phyloP scores from a whole-genome alignment of 2,888 invertebrate species.

The Apamea sordens region DNA sequence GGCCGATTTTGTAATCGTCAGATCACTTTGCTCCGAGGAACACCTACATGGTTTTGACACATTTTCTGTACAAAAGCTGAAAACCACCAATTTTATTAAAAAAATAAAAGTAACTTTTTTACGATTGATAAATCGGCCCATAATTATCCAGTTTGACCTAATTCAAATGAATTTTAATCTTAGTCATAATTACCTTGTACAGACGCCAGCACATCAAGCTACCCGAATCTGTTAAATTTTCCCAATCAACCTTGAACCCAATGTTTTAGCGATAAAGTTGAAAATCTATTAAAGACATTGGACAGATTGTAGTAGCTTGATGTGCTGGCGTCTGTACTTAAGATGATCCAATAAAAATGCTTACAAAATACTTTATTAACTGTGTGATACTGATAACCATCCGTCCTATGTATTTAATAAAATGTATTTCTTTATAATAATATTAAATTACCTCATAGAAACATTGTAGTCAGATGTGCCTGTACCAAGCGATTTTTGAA shows the following conservation, averaged over 20 bases:
- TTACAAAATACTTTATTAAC: background rate
- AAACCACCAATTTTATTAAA: too few species aligned
- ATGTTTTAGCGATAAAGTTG: too few species aligned
- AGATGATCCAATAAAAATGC: background rate
- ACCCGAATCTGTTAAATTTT: too few species aligned
- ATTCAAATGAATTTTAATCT: background rate
- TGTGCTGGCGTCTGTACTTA: background rate
- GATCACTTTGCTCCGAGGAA: background rate
- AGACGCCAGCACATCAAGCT: too few species aligned
- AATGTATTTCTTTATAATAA: constrained; percentile 12
- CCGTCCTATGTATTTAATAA: constrained; percentile 16
- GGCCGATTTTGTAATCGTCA: background rate
- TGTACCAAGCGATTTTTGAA: background rate
- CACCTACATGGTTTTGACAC: background rate
- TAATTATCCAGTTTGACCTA: background rate
- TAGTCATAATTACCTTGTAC: background rate
- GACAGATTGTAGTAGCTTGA: too few species aligned
- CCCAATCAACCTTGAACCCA: too few species aligned
- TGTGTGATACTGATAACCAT: constrained; percentile 17
- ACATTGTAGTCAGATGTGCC: background rate
- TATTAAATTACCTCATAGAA: background rate
- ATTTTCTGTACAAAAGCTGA: background rate
- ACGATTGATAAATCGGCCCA: background rate
- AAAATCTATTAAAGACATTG: too few species aligned
- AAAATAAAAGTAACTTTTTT: background rate